Conservation (phyloP, 1,140 invertebrate genomes). For the Solen grandis region DNA sequence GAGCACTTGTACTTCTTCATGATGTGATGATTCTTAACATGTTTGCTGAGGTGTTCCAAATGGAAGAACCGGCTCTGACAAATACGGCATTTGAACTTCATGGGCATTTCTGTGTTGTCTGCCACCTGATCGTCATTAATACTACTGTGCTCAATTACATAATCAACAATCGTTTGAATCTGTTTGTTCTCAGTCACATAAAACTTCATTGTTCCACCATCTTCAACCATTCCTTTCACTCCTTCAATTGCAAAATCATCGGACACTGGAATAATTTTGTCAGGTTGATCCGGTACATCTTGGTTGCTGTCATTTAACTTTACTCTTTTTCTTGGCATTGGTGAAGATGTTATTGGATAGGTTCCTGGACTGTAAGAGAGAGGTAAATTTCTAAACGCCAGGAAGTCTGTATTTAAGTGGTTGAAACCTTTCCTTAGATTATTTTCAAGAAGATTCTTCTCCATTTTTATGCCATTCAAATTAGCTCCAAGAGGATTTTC, state of each 20-base stretch:
- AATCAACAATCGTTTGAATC: constrained; percentile 10
- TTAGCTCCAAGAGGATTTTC: not conserved
- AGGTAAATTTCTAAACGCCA: too few relatives aligned
- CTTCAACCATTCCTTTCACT: not conserved
- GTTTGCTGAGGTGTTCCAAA: constrained; percentile 45
- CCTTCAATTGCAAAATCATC: not conserved
- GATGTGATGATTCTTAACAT: constrained; percentile 37
- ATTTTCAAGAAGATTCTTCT: too few relatives aligned
- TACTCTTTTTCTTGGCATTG: not conserved
- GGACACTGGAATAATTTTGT: not conserved
- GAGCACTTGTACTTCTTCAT: constrained; percentile 47
- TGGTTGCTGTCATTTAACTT: constrained; percentile 21
- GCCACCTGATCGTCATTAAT: constrained; percentile 8
- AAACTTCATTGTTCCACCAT: constrained; percentile 2
- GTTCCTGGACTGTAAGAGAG: not conserved
- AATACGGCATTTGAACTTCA: constrained; percentile 29
- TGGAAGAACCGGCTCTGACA: constrained; percentile 41
- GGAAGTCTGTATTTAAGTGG: too few relatives aligned
- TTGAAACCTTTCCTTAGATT: too few relatives aligned
- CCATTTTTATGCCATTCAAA: not conserved
- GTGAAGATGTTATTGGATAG: not conserved
- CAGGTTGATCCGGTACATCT: not conserved
- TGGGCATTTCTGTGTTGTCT: not conserved
- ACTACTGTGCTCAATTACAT: constrained; percentile 10
- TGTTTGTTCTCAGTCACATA: constrained; percentile 48